These are phyloP conservation scores for Liodrosophila aerea DNA, from an alignment of 2,888 invertebrate genomes.

Conservation along the genomic window DNA sequence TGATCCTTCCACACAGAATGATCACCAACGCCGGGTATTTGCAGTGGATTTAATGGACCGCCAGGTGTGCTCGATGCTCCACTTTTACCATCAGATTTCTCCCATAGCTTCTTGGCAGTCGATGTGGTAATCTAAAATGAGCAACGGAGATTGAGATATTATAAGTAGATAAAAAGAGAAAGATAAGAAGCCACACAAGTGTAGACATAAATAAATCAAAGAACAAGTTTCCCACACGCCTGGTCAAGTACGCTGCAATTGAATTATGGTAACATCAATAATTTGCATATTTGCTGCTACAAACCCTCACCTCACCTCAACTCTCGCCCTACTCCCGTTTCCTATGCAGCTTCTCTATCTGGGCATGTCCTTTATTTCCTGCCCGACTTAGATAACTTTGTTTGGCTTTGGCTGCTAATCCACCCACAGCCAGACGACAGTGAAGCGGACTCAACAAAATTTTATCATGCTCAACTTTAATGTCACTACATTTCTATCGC, in stretches of 20 bases:
- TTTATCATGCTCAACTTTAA: conserved; percentile 37
- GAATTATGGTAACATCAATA: conserved; percentile 51
- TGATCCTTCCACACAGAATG: conserved; percentile 94
- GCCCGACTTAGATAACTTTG: conserved; percentile 37
- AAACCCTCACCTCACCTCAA: neutral
- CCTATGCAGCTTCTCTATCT: conserved; percentile 14
- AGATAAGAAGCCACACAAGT: conserved; percentile 4
- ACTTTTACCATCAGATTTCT: conserved; percentile 91
- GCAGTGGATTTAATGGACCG: conserved; percentile 88
- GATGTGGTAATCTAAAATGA: conserved; percentile 91
- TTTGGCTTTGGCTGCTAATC: conserved; percentile 29
- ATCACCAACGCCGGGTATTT: conserved; percentile 85
- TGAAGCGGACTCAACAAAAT: conserved; percentile 24
- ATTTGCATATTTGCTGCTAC: conserved; percentile 29
- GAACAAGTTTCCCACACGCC: conserved; percentile 12
- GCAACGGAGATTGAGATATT: conserved; percentile 78
- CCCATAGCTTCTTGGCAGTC: conserved; percentile 96
- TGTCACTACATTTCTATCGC: conserved; percentile 7
- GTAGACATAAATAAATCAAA: conserved; percentile 13
- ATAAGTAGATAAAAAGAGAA: conserved; percentile 17
- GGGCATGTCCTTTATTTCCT: conserved; percentile 8
- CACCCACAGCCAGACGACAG: conserved; percentile 7
- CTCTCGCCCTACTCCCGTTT: neutral
- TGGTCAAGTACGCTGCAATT: conserved; percentile 24
- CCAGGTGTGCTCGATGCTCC: conserved; percentile 83